Conservation (phyloP, 2,797 vertebrate genomes). For the Rousettus madagascariensis region DNA sequence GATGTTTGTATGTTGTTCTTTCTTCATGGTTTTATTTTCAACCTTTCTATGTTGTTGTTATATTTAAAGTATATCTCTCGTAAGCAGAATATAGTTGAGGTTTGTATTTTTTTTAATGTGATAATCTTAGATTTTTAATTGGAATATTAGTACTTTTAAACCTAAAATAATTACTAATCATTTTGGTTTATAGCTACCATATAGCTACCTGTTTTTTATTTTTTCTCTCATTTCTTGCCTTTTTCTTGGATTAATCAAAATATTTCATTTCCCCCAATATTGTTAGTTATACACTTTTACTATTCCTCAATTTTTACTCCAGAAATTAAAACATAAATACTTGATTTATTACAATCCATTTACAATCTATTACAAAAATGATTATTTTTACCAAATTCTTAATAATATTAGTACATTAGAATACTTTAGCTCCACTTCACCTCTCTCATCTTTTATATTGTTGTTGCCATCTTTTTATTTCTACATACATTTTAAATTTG, state of each 20-base stretch:
- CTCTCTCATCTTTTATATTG: background rate
- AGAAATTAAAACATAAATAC: background rate
- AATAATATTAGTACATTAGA: background rate
- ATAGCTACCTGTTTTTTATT: background rate
- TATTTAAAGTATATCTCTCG: background rate
- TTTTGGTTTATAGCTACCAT: background rate
- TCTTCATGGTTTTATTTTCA: background rate
- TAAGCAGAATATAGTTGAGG: background rate
- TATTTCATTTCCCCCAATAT: background rate
- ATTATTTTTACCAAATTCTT: conserved; percentile 1
- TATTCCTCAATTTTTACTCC: background rate
- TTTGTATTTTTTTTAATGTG: background rate
- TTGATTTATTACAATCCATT: background rate
- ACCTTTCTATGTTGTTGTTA: background rate
- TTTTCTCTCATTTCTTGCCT: background rate
- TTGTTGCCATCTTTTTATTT: background rate
- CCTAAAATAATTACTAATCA: background rate
- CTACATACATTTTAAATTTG: background rate
- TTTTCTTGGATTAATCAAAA: background rate
- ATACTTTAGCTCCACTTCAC: background rate
- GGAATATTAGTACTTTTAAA: background rate
- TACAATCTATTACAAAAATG: background rate
- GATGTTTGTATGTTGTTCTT: background rate
- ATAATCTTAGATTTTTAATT: background rate
- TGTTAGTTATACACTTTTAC: background rate